Conservation (phyloP, 2,113 vertebrate genomes). For the Amazona vittata region DNA sequence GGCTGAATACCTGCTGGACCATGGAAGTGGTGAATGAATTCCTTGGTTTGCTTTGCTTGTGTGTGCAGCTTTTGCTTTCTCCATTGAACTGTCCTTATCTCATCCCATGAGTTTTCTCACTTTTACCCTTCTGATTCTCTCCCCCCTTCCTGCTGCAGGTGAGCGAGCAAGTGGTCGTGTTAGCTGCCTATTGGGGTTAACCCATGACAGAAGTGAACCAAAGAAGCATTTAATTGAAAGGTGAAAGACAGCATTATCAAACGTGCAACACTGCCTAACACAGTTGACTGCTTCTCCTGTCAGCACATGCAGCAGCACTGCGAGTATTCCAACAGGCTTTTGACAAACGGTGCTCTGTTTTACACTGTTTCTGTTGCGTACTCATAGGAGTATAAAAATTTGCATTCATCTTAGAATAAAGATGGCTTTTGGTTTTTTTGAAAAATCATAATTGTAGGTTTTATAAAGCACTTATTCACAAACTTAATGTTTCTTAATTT, state of each 20-base stretch:
- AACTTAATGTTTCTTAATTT: neutral
- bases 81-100: neutral
- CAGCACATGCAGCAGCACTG: neutral
- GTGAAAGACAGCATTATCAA: neutral
- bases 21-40: neutral
- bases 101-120: accelerated
- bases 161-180: neutral
- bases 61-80: accelerated
- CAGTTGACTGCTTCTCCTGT: neutral
- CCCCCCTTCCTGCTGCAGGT: neutral
- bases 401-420: neutral
- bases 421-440: neutral
- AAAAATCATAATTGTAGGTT: neutral
- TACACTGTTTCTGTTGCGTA: neutral
- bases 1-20: neutral
- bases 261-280: neutral
- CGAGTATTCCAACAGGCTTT: neutral
- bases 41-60: neutral
- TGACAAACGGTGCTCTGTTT: neutral
- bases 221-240: neutral
- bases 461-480: neutral
- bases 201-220: neutral
- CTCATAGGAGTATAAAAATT: neutral
- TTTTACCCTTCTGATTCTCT: neutral
- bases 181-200: neutral